Evolutionary conservation across 2,113 vertebrate species (phyloP), one percentile per base, ranked within the genome.

Genomic region (mouse (Mus musculus)): DNA sequence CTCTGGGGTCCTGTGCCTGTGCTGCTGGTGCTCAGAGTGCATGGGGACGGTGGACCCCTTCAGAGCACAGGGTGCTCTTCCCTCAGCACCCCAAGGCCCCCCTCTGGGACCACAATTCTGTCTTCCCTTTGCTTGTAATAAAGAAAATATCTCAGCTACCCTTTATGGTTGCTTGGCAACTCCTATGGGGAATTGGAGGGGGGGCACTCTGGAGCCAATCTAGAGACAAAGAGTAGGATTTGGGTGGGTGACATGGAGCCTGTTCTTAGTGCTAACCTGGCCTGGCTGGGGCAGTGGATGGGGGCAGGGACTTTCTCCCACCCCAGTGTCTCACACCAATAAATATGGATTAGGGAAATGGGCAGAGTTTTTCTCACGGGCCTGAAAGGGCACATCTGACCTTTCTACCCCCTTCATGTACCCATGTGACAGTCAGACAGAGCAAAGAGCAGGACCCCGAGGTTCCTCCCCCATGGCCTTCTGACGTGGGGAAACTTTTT

Each of bases 141-240:
- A 99, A 99, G 98, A 98, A 98, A 98, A 99, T 99, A 99, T 99
- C 99, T 99, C 99, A 98, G 99, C 99, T 98, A 98, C 98, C 98
- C 99, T 99, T 99, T 98, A 96, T 89, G 98, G 99, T 99, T 99
- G 99, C 99, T 98, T 99, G 98, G 99, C 99, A 99, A 99, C 99
- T 97, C 98, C 98, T 98, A 98, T 97, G 98, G 98, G 13, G 89
- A 49, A 30, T 39, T 75, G 92, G 85, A 94, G 61, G 98, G 98
- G 98, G 97, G 98, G 98, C 97, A 98, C 98, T 98, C 98, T 98
- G 98, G 98, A 98, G 98, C 98, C 98, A 98, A 98, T 99, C 98
- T 98, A 92, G 96, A 98, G 98, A 99, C 98, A 99, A 98, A 99
- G 98, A 98, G 96, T 98, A 98, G 98, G 98, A 98, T 99, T 99